Conservation (phyloP, 1,140 invertebrate genomes). For the Parasteatoda tepidariorum region DNA sequence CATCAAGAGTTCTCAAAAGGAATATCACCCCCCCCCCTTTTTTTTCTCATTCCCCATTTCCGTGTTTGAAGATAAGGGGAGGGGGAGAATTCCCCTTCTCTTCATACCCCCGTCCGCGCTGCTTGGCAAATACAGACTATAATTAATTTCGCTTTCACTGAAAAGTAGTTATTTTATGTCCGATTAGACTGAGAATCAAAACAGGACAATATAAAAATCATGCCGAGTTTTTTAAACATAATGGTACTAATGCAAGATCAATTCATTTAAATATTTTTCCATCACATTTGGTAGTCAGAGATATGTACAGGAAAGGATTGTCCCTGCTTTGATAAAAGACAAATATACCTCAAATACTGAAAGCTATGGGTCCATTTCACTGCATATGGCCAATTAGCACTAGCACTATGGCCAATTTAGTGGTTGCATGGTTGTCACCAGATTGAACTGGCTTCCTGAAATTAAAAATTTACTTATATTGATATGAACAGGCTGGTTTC, state of each 20-base stretch:
- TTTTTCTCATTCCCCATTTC: too few species aligned
- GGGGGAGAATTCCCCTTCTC: too few species aligned
- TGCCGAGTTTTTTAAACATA: slow-evolving; percentile 10
- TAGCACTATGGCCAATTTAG: background rate
- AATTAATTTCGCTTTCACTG: background rate
- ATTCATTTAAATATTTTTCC: background rate
- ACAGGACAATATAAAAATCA: background rate
- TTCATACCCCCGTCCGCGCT: too few species aligned
- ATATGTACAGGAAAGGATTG: background rate
- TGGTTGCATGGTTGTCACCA: background rate
- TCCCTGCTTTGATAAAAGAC: slow-evolving; percentile 3
- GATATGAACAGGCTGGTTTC: background rate
- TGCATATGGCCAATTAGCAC: too few species aligned
- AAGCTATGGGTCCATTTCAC: slow-evolving; percentile 3
- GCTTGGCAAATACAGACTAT: too few species aligned
- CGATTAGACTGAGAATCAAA: background rate
- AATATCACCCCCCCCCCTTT: background rate
- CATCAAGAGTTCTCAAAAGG: background rate
- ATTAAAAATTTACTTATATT: background rate
- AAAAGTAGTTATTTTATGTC: background rate
- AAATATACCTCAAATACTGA: background rate
- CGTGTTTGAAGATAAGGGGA: too few species aligned
- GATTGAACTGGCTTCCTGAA: background rate
- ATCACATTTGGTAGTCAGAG: slow-evolving; percentile 7
- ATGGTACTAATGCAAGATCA: background rate